Evolutionary conservation across 2,888 invertebrate species (phyloP).

Genomic region (Plusia festucae): DNA sequence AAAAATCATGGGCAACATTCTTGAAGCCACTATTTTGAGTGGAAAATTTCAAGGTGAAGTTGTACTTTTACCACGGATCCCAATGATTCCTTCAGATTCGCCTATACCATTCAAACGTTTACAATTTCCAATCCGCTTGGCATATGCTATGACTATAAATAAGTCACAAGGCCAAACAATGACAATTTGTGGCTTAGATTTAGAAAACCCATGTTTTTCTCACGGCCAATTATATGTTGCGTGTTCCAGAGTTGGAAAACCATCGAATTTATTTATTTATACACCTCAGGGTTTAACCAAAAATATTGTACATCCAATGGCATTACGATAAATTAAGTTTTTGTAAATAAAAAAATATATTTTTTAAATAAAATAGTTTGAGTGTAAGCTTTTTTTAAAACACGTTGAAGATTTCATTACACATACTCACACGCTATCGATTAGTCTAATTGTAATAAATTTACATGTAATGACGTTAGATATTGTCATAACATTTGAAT

Average conservation of each 20-base stretch:
- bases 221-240: constrained; percentile 70
- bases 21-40: constrained; percentile 17
- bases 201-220: constrained; percentile 64
- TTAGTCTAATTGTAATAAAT: too few relatives aligned
- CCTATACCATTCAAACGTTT: constrained; percentile 65
- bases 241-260: constrained; percentile 57
- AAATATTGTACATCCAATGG: constrained; percentile 53
- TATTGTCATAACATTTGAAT: too few relatives aligned
- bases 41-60: constrained; percentile 48
- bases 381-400: too few relatives aligned
- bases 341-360: constrained; percentile 52
- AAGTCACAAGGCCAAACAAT: constrained; percentile 72
- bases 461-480: too few relatives aligned
- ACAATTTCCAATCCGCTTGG: constrained; percentile 67
- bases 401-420: too few relatives aligned
- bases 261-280: constrained; percentile 53
- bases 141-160: constrained; percentile 68
- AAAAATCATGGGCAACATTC: constrained; percentile 6
- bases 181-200: constrained; percentile 64
- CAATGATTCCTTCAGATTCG: constrained; percentile 66
- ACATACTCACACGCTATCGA: too few relatives aligned
- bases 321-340: constrained; percentile 53
- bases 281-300: constrained; percentile 55
- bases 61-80: constrained; percentile 64
- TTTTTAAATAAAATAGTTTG: too few relatives aligned